These are phyloP conservation scores for Archocentrus centrarchus DNA, from an alignment of 2,113 vertebrate species.

Conservation along the genomic window DNA sequence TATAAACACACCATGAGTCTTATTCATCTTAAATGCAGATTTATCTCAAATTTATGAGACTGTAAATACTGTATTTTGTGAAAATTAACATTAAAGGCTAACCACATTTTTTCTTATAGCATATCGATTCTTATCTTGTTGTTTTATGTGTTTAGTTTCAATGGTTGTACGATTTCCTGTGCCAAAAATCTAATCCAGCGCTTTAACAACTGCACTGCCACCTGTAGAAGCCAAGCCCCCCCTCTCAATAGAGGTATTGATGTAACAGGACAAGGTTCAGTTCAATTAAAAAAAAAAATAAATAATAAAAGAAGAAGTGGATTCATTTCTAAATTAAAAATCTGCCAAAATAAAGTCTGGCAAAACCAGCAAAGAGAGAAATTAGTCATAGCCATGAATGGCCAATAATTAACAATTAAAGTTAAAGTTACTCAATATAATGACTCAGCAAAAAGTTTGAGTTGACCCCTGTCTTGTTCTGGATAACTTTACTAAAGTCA, in stretches of 20 bases:
- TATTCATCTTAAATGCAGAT: conserved; percentile 34
- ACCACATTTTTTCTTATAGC: conserved; percentile 41
- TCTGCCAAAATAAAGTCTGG: not conserved
- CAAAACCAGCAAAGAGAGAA: conserved; percentile 1
- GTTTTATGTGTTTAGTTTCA: conserved; percentile 51
- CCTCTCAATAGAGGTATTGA: conserved; percentile 38
- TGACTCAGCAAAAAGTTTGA: conserved; percentile 24
- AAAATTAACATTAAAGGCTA: conserved; percentile 69
- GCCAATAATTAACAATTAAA: conserved; percentile 10
- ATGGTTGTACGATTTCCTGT: conserved; percentile 63
- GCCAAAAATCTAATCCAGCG: conserved; percentile 78
- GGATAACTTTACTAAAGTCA: conserved; percentile 52
- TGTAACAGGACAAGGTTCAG: conserved; percentile 58
- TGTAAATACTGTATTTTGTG: conserved; percentile 71
- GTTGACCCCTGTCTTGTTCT: conserved; percentile 64
- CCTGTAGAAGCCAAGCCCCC: conserved; percentile 52
- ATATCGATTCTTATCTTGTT: conserved; percentile 45
- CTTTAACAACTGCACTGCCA: conserved; percentile 73
- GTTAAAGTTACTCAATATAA: conserved; percentile 28
- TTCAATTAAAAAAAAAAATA: conserved; percentile 4
- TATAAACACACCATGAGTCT: conserved; percentile 27
- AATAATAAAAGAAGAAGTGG: conserved; percentile 16
- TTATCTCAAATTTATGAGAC: conserved; percentile 43
- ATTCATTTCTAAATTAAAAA: not conserved
- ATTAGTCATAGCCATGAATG: conserved; percentile 9